Evolutionary conservation across 2,888 invertebrate genomes (phyloP).

Genomic region (Drymonia ruficornis): DNA sequence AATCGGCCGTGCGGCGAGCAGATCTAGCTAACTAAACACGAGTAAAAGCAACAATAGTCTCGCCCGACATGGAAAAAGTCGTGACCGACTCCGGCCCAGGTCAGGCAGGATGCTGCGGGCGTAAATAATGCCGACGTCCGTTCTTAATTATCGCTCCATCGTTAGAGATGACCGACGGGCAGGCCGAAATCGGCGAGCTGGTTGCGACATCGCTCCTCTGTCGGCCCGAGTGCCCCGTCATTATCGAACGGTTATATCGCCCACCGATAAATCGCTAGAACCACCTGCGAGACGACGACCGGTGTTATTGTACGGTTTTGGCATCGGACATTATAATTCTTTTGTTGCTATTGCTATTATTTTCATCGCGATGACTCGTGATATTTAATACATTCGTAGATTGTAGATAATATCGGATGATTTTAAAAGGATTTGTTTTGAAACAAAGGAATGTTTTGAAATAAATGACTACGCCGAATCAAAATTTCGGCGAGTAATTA

Average conservation of each 20-base stretch:
- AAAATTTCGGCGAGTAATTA: constrained; percentile 16
- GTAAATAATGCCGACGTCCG: constrained; percentile 81
- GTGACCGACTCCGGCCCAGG: constrained; percentile 74
- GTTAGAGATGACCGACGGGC: constrained; percentile 81
- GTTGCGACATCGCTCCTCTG: constrained; percentile 71
- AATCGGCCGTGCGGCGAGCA: constrained; percentile 41
- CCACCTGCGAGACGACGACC: constrained; percentile 66
- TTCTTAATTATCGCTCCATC: constrained; percentile 84
- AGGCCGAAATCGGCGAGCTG: constrained; percentile 73
- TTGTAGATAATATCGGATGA: constrained; percentile 56
- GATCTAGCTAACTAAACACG: constrained; percentile 61
- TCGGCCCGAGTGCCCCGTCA: constrained; percentile 56
- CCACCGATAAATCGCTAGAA: constrained; percentile 74
- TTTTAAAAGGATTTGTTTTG: constrained; percentile 55
- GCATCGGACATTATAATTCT: constrained; percentile 78
- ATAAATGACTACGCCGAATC: constrained; percentile 24
- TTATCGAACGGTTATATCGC: constrained; percentile 71
- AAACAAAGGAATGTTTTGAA: constrained; percentile 44
- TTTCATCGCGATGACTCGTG: constrained; percentile 71
- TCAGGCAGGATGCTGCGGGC: constrained; percentile 78
- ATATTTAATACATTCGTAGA: constrained; percentile 58
- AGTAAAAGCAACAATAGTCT: constrained; percentile 73
- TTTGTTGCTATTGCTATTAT: constrained; percentile 78
- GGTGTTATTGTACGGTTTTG: constrained; percentile 72
- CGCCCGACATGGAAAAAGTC: constrained; percentile 77